A percentile compares a stretch with the other conserved stretches of the same genome.
Conservation (phyloP, 2,797 vertebrate species). For the Tenualosa thibaudeaui region DNA sequence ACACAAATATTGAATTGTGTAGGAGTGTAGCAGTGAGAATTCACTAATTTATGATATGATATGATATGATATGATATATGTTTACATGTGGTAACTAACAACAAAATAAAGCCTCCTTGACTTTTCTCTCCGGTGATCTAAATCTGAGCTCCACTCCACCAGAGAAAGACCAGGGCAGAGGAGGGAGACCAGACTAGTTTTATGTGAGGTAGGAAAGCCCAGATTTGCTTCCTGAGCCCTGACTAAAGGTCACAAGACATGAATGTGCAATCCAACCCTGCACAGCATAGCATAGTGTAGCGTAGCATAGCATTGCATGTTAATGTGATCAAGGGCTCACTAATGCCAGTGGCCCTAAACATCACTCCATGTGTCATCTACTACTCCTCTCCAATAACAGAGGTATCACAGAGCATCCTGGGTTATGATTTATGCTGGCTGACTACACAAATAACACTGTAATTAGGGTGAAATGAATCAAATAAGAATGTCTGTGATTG, state of each 20-base stretch:
- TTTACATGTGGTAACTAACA: not conserved
- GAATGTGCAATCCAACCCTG: slow-evolving; percentile 9
- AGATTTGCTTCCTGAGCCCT: not conserved
- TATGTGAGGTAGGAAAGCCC: not conserved
- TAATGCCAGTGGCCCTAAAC: not conserved
- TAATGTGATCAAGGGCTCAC: slow-evolving; percentile 28
- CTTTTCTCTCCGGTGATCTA: not conserved
- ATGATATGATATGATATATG: not conserved
- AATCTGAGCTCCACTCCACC: not conserved
- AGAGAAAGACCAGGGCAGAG: not conserved
- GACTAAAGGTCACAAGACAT: slow-evolving; percentile 33
- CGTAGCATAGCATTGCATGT: not conserved
- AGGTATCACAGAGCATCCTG: not conserved
- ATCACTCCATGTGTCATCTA: not conserved
- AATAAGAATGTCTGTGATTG: no score
- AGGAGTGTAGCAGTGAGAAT: not conserved
- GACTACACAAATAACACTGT: no score
- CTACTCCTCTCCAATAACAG: not conserved
- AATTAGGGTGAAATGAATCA: no score
- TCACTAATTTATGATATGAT: not conserved
- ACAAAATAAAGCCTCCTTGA: not conserved
- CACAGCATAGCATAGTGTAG: not conserved
- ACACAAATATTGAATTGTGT: not conserved
- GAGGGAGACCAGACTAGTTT: not conserved
- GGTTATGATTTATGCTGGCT: not conserved